Evolutionary conservation across 2,797 vertebrate genomes (phyloP), one percentile per base, ranked within the genome.

Genomic region (Acipenser transmontanus): DNA sequence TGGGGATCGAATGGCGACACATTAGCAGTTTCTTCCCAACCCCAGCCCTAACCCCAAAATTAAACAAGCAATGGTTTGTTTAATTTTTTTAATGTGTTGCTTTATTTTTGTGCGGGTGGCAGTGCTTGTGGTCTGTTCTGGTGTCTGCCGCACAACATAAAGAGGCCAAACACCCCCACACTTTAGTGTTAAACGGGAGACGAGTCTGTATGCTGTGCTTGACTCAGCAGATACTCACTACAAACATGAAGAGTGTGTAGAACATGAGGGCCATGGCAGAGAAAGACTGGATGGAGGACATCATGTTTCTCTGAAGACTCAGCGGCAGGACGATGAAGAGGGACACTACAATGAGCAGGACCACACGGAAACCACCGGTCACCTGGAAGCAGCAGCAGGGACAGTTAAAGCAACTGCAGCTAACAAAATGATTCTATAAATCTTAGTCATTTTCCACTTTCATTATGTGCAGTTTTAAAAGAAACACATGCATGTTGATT

Each of bases 271-370:
- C 97, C 95, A 99, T 98, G 67, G 97, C 95, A 0, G 97, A 99
- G 87, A 99, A 98, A 13, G 97, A 98, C 91, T 99, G 97, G 59
- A 99, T 92, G 79, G 95, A 96, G 64, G 94, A 93, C 97, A 99
- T 95, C 93, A 99, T 89, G 89, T 99, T 99, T 77, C 97, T 91
- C 90, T 99, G 97, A 65, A 99, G 91, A 82, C 97, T 99, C 72
- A 99, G 80, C 0, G 97, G 97, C 2, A 99, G 92, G 11, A 99
- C 97, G 0, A 99, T 93, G 78, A 94, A 92, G 65, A 98, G 76
- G 1, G 96, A 98, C 70, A 99, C 95, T 0, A 76, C 76, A 0
- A 97, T 85, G 71, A 99, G 91, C 81, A 99, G 88, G 72, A 97
- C 54, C 7, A 94, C 76, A 0, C 97, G 93, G 65, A 95, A 93